Evolutionary conservation across 2,797 vertebrate genomes (phyloP).

Genomic region (Diceros bicornis): DNA sequence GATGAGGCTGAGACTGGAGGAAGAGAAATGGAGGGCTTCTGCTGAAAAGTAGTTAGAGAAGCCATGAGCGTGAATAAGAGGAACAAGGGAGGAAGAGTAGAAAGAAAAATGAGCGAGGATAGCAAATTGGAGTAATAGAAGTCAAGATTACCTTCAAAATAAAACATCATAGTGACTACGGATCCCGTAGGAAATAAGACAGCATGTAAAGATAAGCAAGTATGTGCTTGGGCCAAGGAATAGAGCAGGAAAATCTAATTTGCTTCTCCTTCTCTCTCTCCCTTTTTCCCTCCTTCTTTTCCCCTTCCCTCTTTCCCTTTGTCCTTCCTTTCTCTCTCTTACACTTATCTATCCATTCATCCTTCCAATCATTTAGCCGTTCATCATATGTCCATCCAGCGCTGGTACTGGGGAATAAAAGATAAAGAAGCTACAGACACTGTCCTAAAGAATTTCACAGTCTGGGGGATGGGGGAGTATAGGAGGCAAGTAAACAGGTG

Average conservation of each 20-base stretch:
- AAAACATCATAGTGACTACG: not conserved
- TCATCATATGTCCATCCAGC: not conserved
- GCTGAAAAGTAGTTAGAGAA: not conserved
- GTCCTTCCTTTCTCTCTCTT: not conserved
- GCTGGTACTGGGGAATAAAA: not conserved
- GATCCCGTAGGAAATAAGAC: not conserved
- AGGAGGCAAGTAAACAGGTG: not conserved
- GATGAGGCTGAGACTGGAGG: not conserved
- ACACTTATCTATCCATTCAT: not conserved
- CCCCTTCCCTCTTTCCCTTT: not conserved
- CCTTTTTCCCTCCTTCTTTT: not conserved
- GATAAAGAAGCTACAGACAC: not conserved
- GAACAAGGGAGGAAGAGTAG: not conserved
- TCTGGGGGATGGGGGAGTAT: not conserved
- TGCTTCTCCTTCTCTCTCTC: not conserved
- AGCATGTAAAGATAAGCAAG: not conserved
- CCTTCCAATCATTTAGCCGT: not conserved
- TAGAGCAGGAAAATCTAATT: not conserved
- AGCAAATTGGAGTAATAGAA: not conserved
- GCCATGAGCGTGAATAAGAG: not conserved
- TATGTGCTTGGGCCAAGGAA: not conserved
- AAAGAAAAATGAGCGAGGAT: not conserved
- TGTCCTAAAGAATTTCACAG: not conserved
- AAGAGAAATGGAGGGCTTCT: not conserved
- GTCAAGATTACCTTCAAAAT: conserved; percentile 16